Evolutionary conservation across 2,888 invertebrate genomes (phyloP).

Genomic region (Volucella zonaria): DNA sequence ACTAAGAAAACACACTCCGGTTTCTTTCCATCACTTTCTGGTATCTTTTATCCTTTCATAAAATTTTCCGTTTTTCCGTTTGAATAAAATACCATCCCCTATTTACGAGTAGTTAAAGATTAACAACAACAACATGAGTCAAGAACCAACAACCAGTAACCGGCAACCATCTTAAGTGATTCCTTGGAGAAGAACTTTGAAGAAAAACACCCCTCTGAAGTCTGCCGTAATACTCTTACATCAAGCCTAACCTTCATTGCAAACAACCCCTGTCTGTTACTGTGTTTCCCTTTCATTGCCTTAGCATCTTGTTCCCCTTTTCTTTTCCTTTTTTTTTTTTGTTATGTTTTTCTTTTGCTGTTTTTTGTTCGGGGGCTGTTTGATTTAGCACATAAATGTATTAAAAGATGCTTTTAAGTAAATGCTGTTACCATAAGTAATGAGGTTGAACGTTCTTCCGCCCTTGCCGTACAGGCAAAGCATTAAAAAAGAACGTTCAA

Average conservation of each 20-base stretch:
- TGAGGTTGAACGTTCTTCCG: constrained; percentile 61
- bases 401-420: constrained; percentile 76
- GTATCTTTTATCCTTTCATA: too few relatives aligned
- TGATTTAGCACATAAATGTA: constrained; percentile 75
- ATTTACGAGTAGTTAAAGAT: neutral
- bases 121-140: constrained; percentile 3
- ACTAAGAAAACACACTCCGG: neutral
- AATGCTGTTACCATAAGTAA: constrained; percentile 73
- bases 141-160: neutral
- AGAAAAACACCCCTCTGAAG: constrained; percentile 48
- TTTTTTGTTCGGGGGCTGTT: constrained; percentile 56
- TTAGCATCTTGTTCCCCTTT: constrained; percentile 8
- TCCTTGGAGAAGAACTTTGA: constrained; percentile 40
- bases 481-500: too few relatives aligned
- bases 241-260: neutral
- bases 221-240: neutral
- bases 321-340: too few relatives aligned
- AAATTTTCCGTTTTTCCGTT: neutral
- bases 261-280: neutral
- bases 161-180: constrained; percentile 59
- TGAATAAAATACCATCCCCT: neutral
- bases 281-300: neutral
- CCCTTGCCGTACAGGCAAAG: neutral
- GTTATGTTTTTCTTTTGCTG: too few relatives aligned
- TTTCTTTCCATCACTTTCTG: neutral